Base-by-base conservation (phyloP, 2,113 vertebrate species). In the Pantherophis guttatus region DNA sequence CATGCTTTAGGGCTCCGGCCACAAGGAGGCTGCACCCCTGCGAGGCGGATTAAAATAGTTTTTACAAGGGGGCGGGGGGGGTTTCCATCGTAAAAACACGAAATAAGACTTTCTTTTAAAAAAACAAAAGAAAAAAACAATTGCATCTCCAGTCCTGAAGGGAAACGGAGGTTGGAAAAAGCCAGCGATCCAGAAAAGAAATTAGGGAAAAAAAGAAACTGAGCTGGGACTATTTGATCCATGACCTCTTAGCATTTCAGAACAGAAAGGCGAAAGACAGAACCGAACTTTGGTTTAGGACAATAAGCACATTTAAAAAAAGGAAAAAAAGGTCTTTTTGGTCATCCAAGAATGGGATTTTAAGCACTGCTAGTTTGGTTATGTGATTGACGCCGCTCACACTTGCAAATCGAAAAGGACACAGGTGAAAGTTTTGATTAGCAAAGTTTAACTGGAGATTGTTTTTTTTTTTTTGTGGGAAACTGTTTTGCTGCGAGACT, bases 341-440 rank as follows among this genome's bases (percentile, higher is more conserved):
- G n/a, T 75, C n/a, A 75, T 17, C 65, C 13, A 17, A 75, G 65
- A 44, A 33, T 2, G 13, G n/a, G 65, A 75, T 75, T 33, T 39
- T 81, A 39, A 81, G 70, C 70, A 33, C 7, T 17, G 15, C 33
- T 81, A 3, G 44, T 44, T 44, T 44, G 17, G n/a, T 81, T 39
- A 21, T 19, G 5, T 3, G 6, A 19, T 39, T 7, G 2, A 81
- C 2, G 7, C 15, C 2, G 7, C 15, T 39, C 33, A 39, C 0
- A 1, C 19, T 39, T 33, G 33, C 33, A 19, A 39, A 81, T 7
- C 3, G n/a, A 39, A 19, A 3, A n/a, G 65, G 6, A 13, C 65
- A 33, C 29, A 5, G n/a, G 17, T 33, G 65, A 33, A 75, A 33
- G 15, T 75, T 33, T 44, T 17, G 70, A 17, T 75, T 15, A 19